These are phyloP conservation scores for Sebastes elongatus DNA, from an alignment of 2,797 vertebrate genomes.

Conservation along the genomic window DNA sequence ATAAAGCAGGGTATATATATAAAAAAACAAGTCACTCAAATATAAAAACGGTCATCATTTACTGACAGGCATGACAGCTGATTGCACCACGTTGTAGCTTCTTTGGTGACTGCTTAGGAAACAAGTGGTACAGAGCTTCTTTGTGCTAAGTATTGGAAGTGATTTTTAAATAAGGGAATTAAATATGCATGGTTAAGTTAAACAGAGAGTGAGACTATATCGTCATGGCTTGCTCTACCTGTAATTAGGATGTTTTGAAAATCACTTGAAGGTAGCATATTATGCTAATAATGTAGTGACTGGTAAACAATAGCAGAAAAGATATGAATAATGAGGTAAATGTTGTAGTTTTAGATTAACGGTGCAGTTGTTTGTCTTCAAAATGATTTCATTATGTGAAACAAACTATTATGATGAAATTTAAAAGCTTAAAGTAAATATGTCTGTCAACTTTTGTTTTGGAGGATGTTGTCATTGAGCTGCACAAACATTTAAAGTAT, in stretches of 20 bases:
- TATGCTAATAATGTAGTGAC: not conserved
- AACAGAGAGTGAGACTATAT: not conserved
- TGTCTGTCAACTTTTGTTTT: not conserved
- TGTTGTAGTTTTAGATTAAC: not conserved
- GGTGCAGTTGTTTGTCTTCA: not conserved
- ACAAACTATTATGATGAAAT: not conserved
- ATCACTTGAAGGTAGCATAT: constrained; percentile 3
- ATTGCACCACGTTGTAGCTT: not conserved
- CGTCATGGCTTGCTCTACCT: not conserved
- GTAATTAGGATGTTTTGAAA: constrained; percentile 1
- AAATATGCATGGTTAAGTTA: not conserved
- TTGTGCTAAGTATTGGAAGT: not conserved
- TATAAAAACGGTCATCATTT: not conserved
- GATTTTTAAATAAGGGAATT: constrained; percentile 1
- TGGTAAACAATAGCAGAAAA: not conserved
- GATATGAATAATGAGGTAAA: not conserved
- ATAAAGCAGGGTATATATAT: too few relatives aligned
- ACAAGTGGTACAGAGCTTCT: not conserved
- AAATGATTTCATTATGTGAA: not conserved
- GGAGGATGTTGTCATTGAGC: not conserved
- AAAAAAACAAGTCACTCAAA: not conserved
- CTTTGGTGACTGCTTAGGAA: not conserved
- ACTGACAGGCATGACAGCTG: not conserved
- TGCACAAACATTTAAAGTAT: not conserved
- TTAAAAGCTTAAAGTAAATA: not conserved